These are phyloP conservation scores for Cabera pusaria DNA, from an alignment of 2,888 invertebrate species.

Conservation along the genomic window DNA sequence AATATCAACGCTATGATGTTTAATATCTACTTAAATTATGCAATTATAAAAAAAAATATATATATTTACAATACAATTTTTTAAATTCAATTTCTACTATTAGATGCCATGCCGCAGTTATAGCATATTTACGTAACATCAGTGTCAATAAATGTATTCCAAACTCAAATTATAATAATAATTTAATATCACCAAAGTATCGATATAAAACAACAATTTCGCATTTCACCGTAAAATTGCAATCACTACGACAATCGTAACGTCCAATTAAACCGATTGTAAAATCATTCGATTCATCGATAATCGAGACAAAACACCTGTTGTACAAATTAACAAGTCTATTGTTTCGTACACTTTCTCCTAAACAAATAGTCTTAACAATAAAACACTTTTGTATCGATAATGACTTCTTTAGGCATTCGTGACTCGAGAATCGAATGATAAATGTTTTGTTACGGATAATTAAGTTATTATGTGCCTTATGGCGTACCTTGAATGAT, in stretches of 20 bases:
- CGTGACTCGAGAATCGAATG: constrained; percentile 27
- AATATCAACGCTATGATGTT: too few relatives aligned
- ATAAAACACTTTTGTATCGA: constrained; percentile 24
- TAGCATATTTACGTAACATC: too few relatives aligned
- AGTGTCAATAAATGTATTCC: too few relatives aligned
- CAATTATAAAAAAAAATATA: too few relatives aligned
- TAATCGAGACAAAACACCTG: constrained; percentile 25
- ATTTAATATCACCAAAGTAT: too few relatives aligned
- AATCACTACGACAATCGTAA: constrained; percentile 10
- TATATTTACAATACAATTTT: too few relatives aligned
- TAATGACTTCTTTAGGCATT: constrained; percentile 31
- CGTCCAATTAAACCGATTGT: constrained; percentile 36
- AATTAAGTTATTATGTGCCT: constrained; percentile 44
- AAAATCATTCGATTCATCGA: constrained; percentile 8
- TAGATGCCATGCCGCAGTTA: too few relatives aligned
- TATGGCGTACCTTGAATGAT: constrained; percentile 36
- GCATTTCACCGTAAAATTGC: constrained; percentile 37
- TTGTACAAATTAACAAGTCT: constrained; percentile 38
- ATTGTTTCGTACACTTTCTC: constrained; percentile 48
- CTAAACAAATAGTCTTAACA: constrained; percentile 32
- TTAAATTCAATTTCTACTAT: too few relatives aligned
- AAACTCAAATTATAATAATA: too few relatives aligned
- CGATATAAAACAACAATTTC: constrained; percentile 30
- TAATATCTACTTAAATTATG: too few relatives aligned
- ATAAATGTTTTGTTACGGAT: constrained; percentile 34